These are phyloP conservation scores for Reticulitermes speratus DNA, from an alignment of 1,140 invertebrate species.

Conservation along the genomic window DNA sequence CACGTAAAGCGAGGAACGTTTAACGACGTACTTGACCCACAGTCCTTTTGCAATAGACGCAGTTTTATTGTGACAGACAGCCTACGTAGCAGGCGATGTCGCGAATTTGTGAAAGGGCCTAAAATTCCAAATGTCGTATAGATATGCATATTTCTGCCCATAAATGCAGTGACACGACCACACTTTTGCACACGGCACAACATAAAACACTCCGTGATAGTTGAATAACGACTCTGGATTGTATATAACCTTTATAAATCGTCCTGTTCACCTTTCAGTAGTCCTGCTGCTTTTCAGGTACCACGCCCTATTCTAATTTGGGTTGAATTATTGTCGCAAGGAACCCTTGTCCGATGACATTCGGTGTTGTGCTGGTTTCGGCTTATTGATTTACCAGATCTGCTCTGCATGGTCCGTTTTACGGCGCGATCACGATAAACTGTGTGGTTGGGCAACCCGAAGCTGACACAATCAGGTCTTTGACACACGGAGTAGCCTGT, in stretches of 20 bases:
- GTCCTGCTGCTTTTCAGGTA: background rate
- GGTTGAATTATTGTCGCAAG: background rate
- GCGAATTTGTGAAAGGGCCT: too few relatives aligned
- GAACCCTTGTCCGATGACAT: background rate
- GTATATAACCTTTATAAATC: background rate
- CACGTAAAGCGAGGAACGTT: too few relatives aligned
- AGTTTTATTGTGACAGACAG: too few relatives aligned
- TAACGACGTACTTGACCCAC: too few relatives aligned
- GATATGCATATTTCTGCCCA: too few relatives aligned
- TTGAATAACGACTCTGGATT: background rate
- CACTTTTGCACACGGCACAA: too few relatives aligned
- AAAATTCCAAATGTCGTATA: too few relatives aligned
- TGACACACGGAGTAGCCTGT: background rate
- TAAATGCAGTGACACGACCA: too few relatives aligned
- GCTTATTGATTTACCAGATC: background rate
- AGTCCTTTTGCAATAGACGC: too few relatives aligned
- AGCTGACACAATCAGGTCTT: background rate
- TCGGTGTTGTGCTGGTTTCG: background rate
- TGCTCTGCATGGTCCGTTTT: background rate
- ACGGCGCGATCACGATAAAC: background rate
- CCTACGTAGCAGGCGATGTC: too few relatives aligned
- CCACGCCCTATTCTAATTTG: constrained; percentile 8
- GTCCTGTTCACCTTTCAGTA: background rate
- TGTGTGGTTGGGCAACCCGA: background rate
- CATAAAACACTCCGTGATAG: too few relatives aligned